Evolutionary conservation across 2,113 vertebrate species (phyloP).

Genomic region (Xerus inauris): DNA sequence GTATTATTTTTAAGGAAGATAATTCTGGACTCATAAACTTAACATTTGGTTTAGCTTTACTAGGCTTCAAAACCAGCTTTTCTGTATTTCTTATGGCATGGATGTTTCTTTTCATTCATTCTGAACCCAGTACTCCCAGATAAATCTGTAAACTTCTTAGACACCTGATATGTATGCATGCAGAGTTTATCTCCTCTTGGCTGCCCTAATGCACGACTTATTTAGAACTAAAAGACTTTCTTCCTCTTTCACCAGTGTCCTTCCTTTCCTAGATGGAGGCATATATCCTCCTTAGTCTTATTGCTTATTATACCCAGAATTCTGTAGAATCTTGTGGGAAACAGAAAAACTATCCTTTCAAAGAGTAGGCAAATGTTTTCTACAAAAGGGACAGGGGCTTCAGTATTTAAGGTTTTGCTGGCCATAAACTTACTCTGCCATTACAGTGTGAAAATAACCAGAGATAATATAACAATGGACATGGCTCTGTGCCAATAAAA

Average conservation of each 20-base stretch:
- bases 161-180: neutral
- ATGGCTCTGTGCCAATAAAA: slow-evolving; percentile 1
- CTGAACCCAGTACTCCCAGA: neutral
- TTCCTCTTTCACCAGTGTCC: neutral
- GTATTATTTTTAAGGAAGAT: neutral
- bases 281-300: neutral
- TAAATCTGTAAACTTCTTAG: neutral
- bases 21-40: slow-evolving; percentile 15
- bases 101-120: neutral
- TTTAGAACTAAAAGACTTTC: neutral
- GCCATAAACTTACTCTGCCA: neutral
- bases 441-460: neutral
- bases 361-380: neutral
- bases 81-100: neutral
- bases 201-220: neutral
- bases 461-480: neutral
- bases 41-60: neutral
- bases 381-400: neutral
- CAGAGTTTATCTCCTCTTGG: neutral
- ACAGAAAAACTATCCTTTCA: slow-evolving; percentile 12
- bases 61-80: neutral
- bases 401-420: neutral
- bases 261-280: neutral
- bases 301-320: neutral
- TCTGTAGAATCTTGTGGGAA: neutral